A percentile compares a stretch with the other conserved stretches of the same genome.
phyloP scores from a whole-genome alignment of 2,797 vertebrate genomes.

The Acropternis orthonyx region DNA sequence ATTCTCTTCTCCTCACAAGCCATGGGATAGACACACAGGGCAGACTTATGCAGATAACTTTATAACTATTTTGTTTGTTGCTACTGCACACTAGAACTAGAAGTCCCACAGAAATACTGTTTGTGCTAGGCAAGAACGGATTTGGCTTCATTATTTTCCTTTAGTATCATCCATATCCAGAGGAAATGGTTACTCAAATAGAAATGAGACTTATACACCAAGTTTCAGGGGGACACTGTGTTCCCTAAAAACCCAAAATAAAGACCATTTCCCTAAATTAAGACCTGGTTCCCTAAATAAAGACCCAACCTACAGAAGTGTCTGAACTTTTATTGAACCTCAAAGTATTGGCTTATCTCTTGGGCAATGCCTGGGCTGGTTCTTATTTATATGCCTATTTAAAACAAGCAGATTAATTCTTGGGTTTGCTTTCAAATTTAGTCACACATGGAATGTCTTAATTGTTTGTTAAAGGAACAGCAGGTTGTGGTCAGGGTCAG shows the following conservation, averaged over 20 bases:
- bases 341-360: constrained; percentile 43
- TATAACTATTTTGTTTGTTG: neutral
- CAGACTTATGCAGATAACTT: neutral
- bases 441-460: constrained; percentile 63
- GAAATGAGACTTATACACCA: neutral
- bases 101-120: neutral
- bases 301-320: neutral
- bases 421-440: constrained; percentile 58
- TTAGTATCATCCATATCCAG: neutral
- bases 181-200: constrained; percentile 9
- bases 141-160: neutral
- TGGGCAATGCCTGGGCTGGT: constrained; percentile 18
- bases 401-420: constrained; percentile 57
- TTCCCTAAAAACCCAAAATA: constrained; percentile 16
- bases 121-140: neutral
- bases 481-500: constrained; percentile 68
- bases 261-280: neutral
- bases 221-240: neutral
- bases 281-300: constrained; percentile 6
- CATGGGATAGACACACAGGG: neutral
- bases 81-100: neutral
- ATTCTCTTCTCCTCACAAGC: neutral
- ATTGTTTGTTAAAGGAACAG: constrained; percentile 73
- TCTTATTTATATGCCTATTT: constrained; percentile 64
- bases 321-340: constrained; percentile 56